Evolutionary conservation across 1,140 invertebrate species (phyloP), one percentile per base, ranked within the genome.

Genomic region (Venturia canescens): DNA sequence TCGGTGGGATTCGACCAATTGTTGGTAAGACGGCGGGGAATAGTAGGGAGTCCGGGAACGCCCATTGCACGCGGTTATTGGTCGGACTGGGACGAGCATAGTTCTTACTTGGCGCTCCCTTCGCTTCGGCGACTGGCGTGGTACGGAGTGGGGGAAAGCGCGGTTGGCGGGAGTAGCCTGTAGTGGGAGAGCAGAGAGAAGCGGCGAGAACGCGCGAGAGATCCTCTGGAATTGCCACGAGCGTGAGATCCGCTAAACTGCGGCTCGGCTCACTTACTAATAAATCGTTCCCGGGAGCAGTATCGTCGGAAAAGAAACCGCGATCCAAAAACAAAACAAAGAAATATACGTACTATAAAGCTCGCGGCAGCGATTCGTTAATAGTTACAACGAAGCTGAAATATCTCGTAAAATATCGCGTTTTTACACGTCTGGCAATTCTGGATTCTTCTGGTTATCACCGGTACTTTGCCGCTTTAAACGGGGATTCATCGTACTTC

Each of bases 261-360:
- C 79, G 84, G 78, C 83, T 82, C 75, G 53, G 82, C 38, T 44
- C 85, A 87, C 82, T 86, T 84, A 84, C 83, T 83, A 84, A 87
- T 83, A 82, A 79, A 86, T 85, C 86, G 84, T 44, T 83, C 80
- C 83, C 81, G 66, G 83, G 80, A 84, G 85, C 80, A 81, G 83
- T 84, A 29, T 31, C 71, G 34, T 63, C 70, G 50, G 21, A 26
- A 70, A 29, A 57, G 3, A 57, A 53, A 74, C 15, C 44, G 16
- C 44, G 11, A 57, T 23, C 13, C 15, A 74, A 23, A 21, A 31
- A 29, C 27, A 38, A n/a, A 38, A 23, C 38, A 70, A 53, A 53
- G 26, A 57, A 57, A 57, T 9, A 9, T 1, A 4, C 2, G 9
- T n/a, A 44, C 21, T 23, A 44, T n/a, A n/a, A n/a, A n/a, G n/a